Percentiles rank a stretch among this genome's conserved stretches.
These are phyloP conservation scores for Sebastes reedi DNA, from an alignment of 2,797 vertebrate genomes.

Conservation along the genomic window DNA sequence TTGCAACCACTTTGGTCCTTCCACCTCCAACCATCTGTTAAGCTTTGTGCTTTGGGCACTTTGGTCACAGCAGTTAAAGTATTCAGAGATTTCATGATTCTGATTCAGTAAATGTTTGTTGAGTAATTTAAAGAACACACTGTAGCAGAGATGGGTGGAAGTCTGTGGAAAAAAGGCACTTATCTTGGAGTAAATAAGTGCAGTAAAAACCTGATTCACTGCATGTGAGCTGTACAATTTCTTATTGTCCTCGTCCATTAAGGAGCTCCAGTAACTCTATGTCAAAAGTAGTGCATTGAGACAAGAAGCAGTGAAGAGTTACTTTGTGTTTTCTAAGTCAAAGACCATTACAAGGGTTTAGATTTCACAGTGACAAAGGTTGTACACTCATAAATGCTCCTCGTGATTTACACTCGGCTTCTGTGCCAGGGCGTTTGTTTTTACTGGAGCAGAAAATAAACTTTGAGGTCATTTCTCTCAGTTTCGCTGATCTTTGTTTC, in stretches of 20 bases:
- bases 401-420: slow-evolving; percentile 24
- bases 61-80: not conserved
- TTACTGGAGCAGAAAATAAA: slow-evolving; percentile 19
- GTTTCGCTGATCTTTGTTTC: not conserved
- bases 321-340: slow-evolving; percentile 29
- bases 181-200: too few species aligned
- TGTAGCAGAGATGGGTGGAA: not conserved
- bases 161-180: not conserved
- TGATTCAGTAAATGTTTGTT: not conserved
- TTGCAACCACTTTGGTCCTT: not conserved
- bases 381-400: slow-evolving; percentile 44
- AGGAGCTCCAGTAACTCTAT: not conserved
- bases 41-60: not conserved
- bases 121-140: not conserved
- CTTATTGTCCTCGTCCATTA: not conserved
- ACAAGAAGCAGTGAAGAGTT: not conserved
- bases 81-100: not conserved
- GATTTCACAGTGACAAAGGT: slow-evolving; percentile 54
- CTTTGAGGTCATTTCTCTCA: not conserved
- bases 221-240: not conserved
- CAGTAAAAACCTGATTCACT: slow-evolving; percentile 6
- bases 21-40: not conserved
- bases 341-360: slow-evolving; percentile 31
- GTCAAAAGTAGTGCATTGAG: not conserved
- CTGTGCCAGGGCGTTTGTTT: slow-evolving; percentile 16